Percentiles rank a stretch among this genome's conserved stretches.
Evolutionary conservation across 2,797 vertebrate species (phyloP).

Genomic region (Gallinago nigripennis): DNA sequence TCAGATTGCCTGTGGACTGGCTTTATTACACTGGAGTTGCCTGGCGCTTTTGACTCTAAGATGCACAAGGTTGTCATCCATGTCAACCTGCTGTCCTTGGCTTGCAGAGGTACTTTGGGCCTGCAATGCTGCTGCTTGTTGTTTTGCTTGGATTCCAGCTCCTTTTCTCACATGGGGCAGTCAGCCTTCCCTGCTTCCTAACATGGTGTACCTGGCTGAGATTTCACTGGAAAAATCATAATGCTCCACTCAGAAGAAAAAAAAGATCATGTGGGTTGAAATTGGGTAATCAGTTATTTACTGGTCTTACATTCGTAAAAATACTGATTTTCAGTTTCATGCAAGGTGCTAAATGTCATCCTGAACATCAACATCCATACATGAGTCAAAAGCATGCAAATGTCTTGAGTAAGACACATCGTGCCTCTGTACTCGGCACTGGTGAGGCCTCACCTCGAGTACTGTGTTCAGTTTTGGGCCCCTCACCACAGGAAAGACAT

Average conservation of each 20-base stretch:
- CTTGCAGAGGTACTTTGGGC: accelerated
- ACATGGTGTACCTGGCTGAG: not conserved
- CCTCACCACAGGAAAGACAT: no score
- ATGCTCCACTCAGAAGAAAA: not conserved
- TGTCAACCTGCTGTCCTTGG: accelerated
- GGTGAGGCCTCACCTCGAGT: no score
- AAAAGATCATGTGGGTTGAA: not conserved
- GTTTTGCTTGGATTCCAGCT: accelerated
- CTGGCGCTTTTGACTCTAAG: not conserved
- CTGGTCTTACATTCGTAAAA: not conserved
- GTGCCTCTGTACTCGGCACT: no score
- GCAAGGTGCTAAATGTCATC: not conserved
- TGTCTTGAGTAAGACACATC: not conserved
- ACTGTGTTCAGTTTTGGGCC: no score
- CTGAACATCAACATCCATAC: not conserved
- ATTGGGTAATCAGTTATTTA: not conserved
- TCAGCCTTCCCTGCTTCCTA: not conserved
- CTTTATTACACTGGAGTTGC: not conserved
- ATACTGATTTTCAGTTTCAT: not conserved
- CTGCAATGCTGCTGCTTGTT: not conserved
- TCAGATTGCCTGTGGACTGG: not conserved
- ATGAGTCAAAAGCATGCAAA: accelerated
- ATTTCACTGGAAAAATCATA: not conserved
- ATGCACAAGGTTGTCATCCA: not conserved
- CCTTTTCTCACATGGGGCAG: accelerated